phyloP scores from a whole-genome alignment of 2,797 vertebrate species.

The Momotus momota region DNA sequence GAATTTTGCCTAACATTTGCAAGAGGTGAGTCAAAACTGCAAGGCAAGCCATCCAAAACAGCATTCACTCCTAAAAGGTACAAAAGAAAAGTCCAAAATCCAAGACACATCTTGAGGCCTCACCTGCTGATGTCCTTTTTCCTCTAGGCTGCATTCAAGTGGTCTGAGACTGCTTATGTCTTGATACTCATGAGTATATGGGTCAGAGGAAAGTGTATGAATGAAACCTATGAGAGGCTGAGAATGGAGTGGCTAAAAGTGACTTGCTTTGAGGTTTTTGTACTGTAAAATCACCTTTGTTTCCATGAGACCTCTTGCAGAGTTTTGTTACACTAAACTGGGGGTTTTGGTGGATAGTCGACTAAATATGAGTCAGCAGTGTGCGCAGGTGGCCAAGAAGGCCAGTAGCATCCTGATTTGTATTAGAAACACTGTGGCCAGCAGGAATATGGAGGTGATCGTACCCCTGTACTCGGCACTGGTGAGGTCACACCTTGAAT shows the following conservation, averaged over 20 bases:
- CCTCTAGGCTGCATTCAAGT: accelerated
- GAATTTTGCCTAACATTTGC: neutral
- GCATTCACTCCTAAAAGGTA: neutral
- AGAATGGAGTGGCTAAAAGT: neutral
- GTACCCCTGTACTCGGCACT: no score
- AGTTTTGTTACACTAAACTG: neutral
- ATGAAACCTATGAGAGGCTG: neutral
- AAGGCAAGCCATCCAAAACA: neutral
- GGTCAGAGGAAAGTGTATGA: neutral
- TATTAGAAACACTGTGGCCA: no score
- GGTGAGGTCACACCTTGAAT: no score
- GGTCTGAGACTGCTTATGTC: neutral
- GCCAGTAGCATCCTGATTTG: no score
- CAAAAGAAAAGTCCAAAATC: neutral
- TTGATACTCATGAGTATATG: neutral
- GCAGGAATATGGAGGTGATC: no score
- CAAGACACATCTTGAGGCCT: neutral
- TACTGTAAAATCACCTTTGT: neutral
- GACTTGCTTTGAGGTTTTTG: neutral
- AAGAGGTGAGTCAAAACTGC: neutral
- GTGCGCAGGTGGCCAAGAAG: no score
- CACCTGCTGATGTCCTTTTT: neutral
- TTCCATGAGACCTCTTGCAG: neutral
- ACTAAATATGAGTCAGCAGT: no score
- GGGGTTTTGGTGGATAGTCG: no score